A percentile compares a stretch with the other conserved stretches of the same genome.
phyloP scores from a whole-genome alignment of 2,888 invertebrate genomes.

The Sympetrum striolatum region DNA sequence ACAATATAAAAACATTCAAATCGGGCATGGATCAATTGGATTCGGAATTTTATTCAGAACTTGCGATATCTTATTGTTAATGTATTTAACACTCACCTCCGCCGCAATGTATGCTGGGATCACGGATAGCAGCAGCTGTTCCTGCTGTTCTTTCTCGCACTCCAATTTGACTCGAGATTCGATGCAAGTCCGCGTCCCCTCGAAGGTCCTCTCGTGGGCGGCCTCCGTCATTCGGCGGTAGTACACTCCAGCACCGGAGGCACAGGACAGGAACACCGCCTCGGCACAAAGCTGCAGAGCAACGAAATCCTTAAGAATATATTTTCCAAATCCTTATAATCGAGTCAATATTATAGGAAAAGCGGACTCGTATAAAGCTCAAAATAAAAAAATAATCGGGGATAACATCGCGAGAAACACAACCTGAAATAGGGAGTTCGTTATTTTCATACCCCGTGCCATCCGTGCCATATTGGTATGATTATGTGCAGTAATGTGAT shows the following conservation, averaged over 20 bases:
- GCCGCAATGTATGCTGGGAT: constrained; percentile 95
- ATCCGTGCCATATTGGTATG: no score
- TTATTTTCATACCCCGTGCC: no score
- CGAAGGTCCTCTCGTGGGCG: constrained; percentile 86
- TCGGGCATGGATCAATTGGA: no score
- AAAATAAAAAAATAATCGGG: no score
- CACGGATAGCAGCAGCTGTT: constrained; percentile 87
- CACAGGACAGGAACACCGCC: constrained; percentile 76
- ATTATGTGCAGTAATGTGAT: no score
- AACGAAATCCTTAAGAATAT: background rate
- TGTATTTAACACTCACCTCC: constrained; percentile 71
- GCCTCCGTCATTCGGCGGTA: constrained; percentile 87
- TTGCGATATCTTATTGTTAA: background rate
- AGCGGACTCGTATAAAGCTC: no score
- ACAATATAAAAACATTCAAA: no score
- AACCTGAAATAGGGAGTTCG: no score
- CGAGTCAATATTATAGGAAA: no score
- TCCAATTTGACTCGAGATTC: constrained; percentile 91
- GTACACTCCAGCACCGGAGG: constrained; percentile 83
- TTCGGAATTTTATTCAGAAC: no score
- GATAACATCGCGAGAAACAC: no score
- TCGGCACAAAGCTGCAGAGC: constrained; percentile 74
- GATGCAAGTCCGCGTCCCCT: constrained; percentile 87
- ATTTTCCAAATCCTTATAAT: background rate
- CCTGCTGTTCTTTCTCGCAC: constrained; percentile 92